A percentile compares a stretch with the other conserved stretches of the same genome.
These are phyloP conservation scores for Heliothis subflexa DNA, from an alignment of 1,140 invertebrate species.

Conservation along the genomic window DNA sequence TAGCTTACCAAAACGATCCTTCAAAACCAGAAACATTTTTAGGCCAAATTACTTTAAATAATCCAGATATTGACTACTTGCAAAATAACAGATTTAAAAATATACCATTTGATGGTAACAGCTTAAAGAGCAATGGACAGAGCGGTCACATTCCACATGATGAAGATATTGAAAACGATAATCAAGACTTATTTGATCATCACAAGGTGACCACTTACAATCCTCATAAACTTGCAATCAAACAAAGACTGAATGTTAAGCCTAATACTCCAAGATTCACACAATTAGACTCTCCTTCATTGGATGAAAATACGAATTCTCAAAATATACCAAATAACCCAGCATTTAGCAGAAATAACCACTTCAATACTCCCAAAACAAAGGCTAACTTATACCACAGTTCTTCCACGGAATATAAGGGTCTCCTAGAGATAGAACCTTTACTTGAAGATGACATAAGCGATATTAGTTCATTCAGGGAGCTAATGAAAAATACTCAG, in stretches of 20 bases:
- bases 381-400: conserved; percentile 63
- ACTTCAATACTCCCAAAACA: conserved; percentile 58
- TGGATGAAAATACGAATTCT: conserved; percentile 64
- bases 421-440: conserved; percentile 84
- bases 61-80: conserved; percentile 84
- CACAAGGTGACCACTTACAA: conserved; percentile 84
- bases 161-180: conserved; percentile 81
- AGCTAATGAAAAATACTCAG: conserved; percentile 82
- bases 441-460: conserved; percentile 86
- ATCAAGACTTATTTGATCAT: conserved; percentile 83
- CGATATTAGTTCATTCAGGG: conserved; percentile 82
- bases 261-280: conserved; percentile 69
- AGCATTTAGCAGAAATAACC: conserved; percentile 58
- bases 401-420: conserved; percentile 85
- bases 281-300: conserved; percentile 67
- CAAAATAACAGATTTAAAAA: conserved; percentile 80
- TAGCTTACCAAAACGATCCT: conserved; percentile 86
- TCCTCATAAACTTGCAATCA: conserved; percentile 73
- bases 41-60: conserved; percentile 87
- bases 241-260: conserved; percentile 73
- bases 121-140: conserved; percentile 79
- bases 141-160: conserved; percentile 76
- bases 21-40: conserved; percentile 87
- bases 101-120: conserved; percentile 80
- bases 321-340: conserved; percentile 55